These are phyloP conservation scores for Sarcophaga bullata DNA, from an alignment of 1,140 invertebrate species.

Conservation along the genomic window DNA sequence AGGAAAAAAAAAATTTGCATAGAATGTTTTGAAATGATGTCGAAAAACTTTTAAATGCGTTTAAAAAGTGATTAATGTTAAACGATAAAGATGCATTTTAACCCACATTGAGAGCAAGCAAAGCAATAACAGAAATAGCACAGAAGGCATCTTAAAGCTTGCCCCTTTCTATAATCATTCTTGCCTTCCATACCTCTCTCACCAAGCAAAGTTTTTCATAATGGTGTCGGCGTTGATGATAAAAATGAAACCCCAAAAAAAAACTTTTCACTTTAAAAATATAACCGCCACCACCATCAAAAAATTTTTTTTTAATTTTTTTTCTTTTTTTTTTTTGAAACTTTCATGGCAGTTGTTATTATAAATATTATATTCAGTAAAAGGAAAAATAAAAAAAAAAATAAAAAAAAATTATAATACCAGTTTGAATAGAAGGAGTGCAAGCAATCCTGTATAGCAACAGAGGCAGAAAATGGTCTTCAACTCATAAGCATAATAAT, in stretches of 20 bases:
- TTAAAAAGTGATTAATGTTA: constrained; percentile 1
- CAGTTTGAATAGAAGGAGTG: too few species aligned
- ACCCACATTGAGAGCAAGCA: background rate
- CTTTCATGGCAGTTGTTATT: background rate
- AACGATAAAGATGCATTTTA: constrained; percentile 15
- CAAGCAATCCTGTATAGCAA: too few species aligned
- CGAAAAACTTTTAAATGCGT: constrained; percentile 23
- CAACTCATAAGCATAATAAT: constrained; percentile 24
- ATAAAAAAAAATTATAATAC: too few species aligned
- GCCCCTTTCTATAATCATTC: too few species aligned
- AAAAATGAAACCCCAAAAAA: background rate
- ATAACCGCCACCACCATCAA: background rate
- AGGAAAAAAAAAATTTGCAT: constrained; percentile 1
- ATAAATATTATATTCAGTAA: background rate
- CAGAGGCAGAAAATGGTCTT: background rate
- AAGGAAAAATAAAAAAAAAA: too few species aligned
- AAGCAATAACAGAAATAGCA: background rate
- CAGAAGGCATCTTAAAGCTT: background rate
- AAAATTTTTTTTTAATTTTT: background rate
- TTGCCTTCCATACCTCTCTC: background rate
- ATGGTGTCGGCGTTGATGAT: background rate
- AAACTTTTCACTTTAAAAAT: constrained; percentile 1
- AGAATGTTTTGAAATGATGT: background rate
- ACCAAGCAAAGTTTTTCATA: background rate
- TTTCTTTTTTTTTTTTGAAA: background rate